Base-by-base conservation (phyloP, 2,888 invertebrate genomes). In the Neoitamus cyanurus region DNA sequence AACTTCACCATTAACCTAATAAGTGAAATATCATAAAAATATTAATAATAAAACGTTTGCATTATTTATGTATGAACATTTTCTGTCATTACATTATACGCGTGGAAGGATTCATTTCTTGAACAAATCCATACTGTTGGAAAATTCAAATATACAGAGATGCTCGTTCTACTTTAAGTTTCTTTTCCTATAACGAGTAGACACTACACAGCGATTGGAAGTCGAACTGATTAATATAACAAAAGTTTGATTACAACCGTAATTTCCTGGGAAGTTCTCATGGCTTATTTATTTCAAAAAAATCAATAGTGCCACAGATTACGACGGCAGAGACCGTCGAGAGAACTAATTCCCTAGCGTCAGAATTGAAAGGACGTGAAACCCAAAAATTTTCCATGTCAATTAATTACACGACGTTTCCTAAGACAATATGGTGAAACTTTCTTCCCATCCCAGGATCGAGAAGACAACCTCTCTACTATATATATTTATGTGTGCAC, bases 321-420 rank as follows among this genome's bases (percentile, higher is more conserved):
- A 73, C 20, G 34, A 6, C 15, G 20, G 20, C 73, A 20, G 20
- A 73, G 31, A 37, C 73, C 9, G 13, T 11, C 3, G 31, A 34
- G 28, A 34, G 30, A 37, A 34, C 75, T 73, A 58, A 58, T 58
- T 58, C 20, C 58, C 58, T 2, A 58, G 58, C 58, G 15, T 58
- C 25, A 58, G 58, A 3, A 31, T 73, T 31, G 34, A 73, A 73
- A 31, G 28, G 42, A 77, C 46, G 77, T 20, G 30, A 77, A 46
- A 77, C 28, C 77, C 42, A 46, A 77, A 48, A 75, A 77, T 77
- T 46, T 77, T 77, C 46, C 46, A 77, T 77, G 77, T 25, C 42
- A 77, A 77, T 77, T 42, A 77, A 77, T 77, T 77, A 42, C 42
- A 25, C 13, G 42, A 37, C 37, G 25, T 11, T 25, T 46, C 30